Conservation (phyloP, 92 coral and sea anemone species). For the Hydrozoanthus gracilis region DNA sequence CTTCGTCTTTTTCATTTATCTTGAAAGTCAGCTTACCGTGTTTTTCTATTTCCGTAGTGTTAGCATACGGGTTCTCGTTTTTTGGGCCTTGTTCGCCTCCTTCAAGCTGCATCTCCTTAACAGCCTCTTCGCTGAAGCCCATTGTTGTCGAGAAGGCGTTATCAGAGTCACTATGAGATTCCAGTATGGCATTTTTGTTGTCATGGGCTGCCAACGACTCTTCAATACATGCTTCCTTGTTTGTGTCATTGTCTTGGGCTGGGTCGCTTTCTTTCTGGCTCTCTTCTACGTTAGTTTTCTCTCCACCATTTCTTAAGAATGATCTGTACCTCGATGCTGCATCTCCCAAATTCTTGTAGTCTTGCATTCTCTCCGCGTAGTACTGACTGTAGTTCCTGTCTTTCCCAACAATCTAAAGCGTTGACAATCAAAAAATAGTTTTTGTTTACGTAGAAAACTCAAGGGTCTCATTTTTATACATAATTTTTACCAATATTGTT, state of each 20-base stretch:
- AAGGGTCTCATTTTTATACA: not conserved
- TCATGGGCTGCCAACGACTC: not conserved
- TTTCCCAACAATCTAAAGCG: slow-evolving; percentile 14
- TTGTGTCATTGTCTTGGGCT: not conserved
- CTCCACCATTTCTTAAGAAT: slow-evolving; percentile 12
- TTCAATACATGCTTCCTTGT: not conserved
- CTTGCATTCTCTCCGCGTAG: slow-evolving; percentile 17
- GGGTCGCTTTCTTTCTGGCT: not conserved
- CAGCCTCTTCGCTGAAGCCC: not conserved
- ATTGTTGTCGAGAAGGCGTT: not conserved
- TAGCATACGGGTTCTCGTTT: not conserved
- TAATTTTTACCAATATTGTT: not conserved
- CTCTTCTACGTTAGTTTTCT: not conserved
- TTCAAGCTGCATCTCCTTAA: not conserved
- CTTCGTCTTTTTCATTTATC: not conserved
- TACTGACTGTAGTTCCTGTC: slow-evolving; percentile 27
- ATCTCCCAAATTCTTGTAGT: slow-evolving; percentile 19
- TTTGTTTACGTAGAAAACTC: not conserved
- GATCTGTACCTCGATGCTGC: slow-evolving; percentile 21
- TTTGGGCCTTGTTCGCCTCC: not conserved
- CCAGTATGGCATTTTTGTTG: not conserved
- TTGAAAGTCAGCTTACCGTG: not conserved
- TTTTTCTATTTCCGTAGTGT: not conserved
- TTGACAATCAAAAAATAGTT: not conserved
- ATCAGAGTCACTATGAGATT: not conserved